Evolutionary conservation across 2,797 vertebrate genomes (phyloP), one percentile per base, ranked within the genome.

Genomic region (Danio albolineatus): DNA sequence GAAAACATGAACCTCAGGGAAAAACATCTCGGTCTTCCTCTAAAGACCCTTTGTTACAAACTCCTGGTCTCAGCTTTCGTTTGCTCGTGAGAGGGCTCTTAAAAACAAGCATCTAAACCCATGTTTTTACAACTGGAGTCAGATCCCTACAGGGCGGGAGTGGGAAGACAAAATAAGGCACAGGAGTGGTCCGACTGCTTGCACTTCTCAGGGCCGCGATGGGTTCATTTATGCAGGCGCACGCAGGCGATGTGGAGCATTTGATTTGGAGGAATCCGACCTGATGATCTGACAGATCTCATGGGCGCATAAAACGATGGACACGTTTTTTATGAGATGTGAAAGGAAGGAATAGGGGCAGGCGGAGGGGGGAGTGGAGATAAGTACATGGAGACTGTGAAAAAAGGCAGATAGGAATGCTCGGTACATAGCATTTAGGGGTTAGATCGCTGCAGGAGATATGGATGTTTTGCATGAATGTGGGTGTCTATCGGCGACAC

Each of bases 61-160:
- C 80, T 77, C 66, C 86, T 79, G 81, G 87, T 89, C 88, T 92
- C 89, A 67, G 86, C 83, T 91, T 89, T 90, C 89, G 81, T 19
- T 73, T 87, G 83, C 87, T 84, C 81, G 71, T 89, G 88, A 91
- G 89, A 91, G 88, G 88, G 80, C 77, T 79, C 80, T 14, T 80
- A 85, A 92, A 91, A 91, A 91, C 87, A 92, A 91, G 87, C 88
- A 88, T 90, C 90, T 84, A 87, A 88, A 90, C 85, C 77, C 66
- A 1, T 92, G 91, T 92, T 93, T 91, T 92, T 85, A 86, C 89
- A 90, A 91, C 87, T 86, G 86, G 84, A 89, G 89, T 87, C 87
- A 65, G 82, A 83, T 85, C 86, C 92, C 89, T 87, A 87, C 86
- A 84, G 88, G 84, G 85, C 44, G 75, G 85, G 88, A 88, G 85